Evolutionary conservation across 2,113 vertebrate genomes (phyloP).

Genomic region (Apistogramma diplotaenia): DNA sequence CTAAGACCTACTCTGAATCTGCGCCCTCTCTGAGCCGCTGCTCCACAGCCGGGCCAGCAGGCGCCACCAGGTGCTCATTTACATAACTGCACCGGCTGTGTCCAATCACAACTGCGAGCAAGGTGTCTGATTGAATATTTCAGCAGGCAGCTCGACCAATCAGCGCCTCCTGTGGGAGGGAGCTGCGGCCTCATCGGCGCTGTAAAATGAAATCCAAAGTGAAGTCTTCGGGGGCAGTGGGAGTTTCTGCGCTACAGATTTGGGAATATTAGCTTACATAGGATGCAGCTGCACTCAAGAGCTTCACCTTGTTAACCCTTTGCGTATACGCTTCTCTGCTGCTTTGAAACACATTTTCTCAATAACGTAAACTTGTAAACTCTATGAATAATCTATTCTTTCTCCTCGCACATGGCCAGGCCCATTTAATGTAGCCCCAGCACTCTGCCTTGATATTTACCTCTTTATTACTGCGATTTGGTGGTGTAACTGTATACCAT

Average conservation of each 20-base stretch:
- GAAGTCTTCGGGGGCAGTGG: constrained; percentile 5
- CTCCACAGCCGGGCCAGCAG: constrained; percentile 52
- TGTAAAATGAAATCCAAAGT: constrained; percentile 41
- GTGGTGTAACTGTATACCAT: constrained; percentile 70
- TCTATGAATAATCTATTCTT: constrained; percentile 6
- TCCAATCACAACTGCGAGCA: constrained; percentile 70
- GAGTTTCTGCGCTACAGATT: constrained; percentile 45
- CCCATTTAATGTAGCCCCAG: constrained; percentile 29
- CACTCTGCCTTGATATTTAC: constrained; percentile 51
- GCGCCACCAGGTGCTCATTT: constrained; percentile 82
- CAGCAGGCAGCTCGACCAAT: constrained; percentile 61
- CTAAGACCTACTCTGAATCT: not conserved
- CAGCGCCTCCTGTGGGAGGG: constrained; percentile 49
- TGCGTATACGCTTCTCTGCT: not conserved
- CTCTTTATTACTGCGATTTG: constrained; percentile 74
- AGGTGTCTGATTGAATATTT: constrained; percentile 73
- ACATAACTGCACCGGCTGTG: constrained; percentile 75
- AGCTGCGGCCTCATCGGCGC: constrained; percentile 24
- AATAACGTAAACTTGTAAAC: constrained; percentile 17
- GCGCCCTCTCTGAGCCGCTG: constrained; percentile 7
- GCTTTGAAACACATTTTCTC: not conserved
- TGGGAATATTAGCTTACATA: constrained; percentile 40
- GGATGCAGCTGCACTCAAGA: constrained; percentile 38
- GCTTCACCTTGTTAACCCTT: constrained; percentile 57
- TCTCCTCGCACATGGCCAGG: constrained; percentile 11